Base-by-base conservation (phyloP, 2,797 vertebrate genomes). In the Eulemur rubriventer region DNA sequence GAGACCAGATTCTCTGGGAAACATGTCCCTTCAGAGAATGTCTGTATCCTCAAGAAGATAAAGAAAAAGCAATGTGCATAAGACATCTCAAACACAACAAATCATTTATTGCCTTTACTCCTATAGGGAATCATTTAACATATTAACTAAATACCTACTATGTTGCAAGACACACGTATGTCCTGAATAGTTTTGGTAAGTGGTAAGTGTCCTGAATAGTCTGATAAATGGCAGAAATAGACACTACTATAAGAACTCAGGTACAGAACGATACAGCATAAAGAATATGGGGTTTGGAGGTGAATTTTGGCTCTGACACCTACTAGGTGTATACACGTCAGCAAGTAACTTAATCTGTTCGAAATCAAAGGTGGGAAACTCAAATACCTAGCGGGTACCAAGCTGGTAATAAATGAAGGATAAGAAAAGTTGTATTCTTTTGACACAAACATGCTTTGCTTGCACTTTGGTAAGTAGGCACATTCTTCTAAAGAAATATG, bases 331-430 rank as follows among this genome's bases (percentile, higher is more conserved):
- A 73, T 61, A 67, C 13, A 89, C 46, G 80, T 94, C 17, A 20
- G 18, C 43, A 92, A 86, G 35, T 67, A 79, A 65, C 57, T 73
- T 80, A 73, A 82, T 48, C 63, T 80, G 48, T 26, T 79, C 14
- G 91, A 94, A 89, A 94, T 80, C 57, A 83, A 94, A 83, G 33
- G 57, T 41, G 20, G 48, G 61, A 65, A 65, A 65, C 61, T 65
- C 61, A 65, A 33, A 65, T 65, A 65, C 4, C 35, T 61, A 75
- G n/a, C 6, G 12, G 33, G 35, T 69, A 26, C 24, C 63, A 87
- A 87, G 22, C 33, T 91, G 61, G 14, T 76, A 95, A 79, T 35
- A 57, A 89, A 82, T 75, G 35, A 41, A 41, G 10, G 41, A 48
- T 57, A 89, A 70, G 6, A 76, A 89, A 92, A 92, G 24, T 35